Conservation (phyloP, 2,888 invertebrate species). For the Urechis unicinctus region DNA sequence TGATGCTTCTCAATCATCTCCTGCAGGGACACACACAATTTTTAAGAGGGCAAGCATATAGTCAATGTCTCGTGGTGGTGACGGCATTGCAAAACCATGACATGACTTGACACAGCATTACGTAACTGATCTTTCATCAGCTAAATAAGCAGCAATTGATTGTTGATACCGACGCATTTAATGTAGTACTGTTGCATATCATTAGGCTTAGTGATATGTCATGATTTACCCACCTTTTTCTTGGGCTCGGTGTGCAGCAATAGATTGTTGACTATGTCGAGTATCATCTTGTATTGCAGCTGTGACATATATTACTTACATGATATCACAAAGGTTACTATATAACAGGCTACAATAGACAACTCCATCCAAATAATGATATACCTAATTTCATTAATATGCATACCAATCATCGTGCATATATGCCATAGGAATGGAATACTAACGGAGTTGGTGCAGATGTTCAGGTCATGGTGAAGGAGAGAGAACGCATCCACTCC, state of each 20-base stretch:
- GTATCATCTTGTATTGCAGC: slow-evolving; percentile 84
- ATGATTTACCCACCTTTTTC: slow-evolving; percentile 64
- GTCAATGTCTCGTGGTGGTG: no score
- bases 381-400: not conserved
- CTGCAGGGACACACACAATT: no score
- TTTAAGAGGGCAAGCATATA: no score
- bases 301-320: slow-evolving; percentile 22
- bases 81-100: no score
- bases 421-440: not conserved
- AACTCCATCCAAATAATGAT: not conserved
- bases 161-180: no score
- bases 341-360: not conserved
- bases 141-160: no score
- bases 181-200: no score
- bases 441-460: slow-evolving; percentile 86
- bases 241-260: slow-evolving; percentile 93
- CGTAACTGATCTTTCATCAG: no score
- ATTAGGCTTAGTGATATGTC: no score
- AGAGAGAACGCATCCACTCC: slow-evolving; percentile 95
- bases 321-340: not conserved
- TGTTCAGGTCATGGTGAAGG: slow-evolving; percentile 96
- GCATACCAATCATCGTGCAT: not conserved
- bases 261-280: slow-evolving; percentile 96
- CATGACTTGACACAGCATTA: no score
- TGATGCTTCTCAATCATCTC: slow-evolving; percentile 83